Percentiles rank a stretch among this genome's conserved stretches.
Conservation (phyloP, 2,888 invertebrate genomes). For the Zygaena filipendulae region DNA sequence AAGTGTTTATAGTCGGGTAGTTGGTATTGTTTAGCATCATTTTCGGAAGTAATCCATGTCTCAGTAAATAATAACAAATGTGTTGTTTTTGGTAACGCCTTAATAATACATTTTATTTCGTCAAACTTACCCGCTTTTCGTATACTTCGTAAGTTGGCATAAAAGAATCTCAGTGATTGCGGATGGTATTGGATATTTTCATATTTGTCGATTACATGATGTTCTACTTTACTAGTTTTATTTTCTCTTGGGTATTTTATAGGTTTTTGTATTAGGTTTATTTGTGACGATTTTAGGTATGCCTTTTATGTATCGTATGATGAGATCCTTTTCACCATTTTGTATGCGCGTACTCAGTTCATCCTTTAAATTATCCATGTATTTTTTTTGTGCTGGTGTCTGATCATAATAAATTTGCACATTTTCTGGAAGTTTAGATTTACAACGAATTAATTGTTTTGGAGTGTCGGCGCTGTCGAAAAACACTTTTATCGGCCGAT, state of each 20-base stretch:
- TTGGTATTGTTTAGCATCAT: conserved; percentile 11
- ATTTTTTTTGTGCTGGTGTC: conserved; percentile 17
- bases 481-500: conserved; percentile 17
- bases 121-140: conserved; percentile 16
- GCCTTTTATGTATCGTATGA: conserved; percentile 21
- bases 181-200: conserved; percentile 11
- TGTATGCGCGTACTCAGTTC: conserved; percentile 13
- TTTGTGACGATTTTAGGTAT: conserved; percentile 14
- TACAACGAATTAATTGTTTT: conserved; percentile 15
- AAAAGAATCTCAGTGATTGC: conserved; percentile 17
- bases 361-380: conserved; percentile 12
- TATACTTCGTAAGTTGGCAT: conserved; percentile 19
- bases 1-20: conserved; percentile 6
- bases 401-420: conserved; percentile 18
- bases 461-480: conserved; percentile 10
- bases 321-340: conserved; percentile 17
- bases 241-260: no score
- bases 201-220: conserved; percentile 14
- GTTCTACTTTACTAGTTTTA: conserved; percentile 1
- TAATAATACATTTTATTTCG: conserved; percentile 16
- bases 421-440: conserved; percentile 12
- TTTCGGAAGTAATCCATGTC: conserved; percentile 17
- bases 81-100: conserved; percentile 6
- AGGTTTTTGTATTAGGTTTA: background rate
- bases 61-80: conserved; percentile 16